Conservation (phyloP, 2,797 vertebrate genomes). For the Pyrrhura leucotis region DNA sequence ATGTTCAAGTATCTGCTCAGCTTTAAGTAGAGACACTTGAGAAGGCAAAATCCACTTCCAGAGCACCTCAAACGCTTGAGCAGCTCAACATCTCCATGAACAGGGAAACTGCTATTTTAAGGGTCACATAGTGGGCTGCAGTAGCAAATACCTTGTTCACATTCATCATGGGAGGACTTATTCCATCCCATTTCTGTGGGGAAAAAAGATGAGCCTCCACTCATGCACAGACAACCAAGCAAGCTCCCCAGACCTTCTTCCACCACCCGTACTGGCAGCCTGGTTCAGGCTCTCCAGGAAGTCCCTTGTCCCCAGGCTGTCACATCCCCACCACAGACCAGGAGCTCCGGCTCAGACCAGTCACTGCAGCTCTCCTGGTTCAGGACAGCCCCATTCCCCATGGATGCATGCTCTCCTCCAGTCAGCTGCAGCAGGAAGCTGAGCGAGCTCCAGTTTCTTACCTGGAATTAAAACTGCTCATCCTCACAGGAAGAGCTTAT, state of each 20-base stretch:
- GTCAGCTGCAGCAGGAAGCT: not conserved
- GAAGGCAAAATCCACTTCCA: not conserved
- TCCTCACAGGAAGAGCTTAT: not conserved
- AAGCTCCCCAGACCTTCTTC: not conserved
- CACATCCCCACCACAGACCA: not conserved
- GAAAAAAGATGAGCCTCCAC: not conserved
- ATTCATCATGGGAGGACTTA: not conserved
- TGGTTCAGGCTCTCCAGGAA: not conserved
- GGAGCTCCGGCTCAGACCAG: not conserved
- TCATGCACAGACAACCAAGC: not conserved
- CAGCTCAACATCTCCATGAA: not conserved
- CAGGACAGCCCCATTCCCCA: not conserved
- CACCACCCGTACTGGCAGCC: fast-evolving
- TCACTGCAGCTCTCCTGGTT: not conserved
- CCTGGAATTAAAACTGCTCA: not conserved
- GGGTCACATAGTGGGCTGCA: not conserved
- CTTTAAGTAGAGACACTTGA: not conserved
- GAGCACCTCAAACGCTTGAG: not conserved
- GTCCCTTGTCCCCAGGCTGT: not conserved
- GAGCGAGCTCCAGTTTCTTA: not conserved
- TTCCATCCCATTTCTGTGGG: not conserved
- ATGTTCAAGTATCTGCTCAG: not conserved
- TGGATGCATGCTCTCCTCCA: not conserved
- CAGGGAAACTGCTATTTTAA: not conserved
- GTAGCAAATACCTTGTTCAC: not conserved